Evolutionary conservation across 2,888 invertebrate species (phyloP), one percentile per base, ranked within the genome.

Genomic region (Noctua janthina): DNA sequence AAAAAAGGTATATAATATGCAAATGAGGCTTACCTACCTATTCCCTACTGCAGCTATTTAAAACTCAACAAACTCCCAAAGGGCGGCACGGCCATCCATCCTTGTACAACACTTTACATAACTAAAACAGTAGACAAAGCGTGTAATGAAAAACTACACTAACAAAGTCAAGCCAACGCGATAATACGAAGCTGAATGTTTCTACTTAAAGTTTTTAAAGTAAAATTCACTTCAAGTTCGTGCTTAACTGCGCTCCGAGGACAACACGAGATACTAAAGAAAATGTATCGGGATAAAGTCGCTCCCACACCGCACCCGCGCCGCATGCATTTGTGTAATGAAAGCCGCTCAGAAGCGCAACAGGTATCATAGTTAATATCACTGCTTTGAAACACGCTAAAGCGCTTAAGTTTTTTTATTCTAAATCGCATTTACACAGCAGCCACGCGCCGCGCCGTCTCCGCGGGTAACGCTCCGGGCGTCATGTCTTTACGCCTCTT

Each of bases 321-420:
- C 78, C 77, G 75, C 81, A 83, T 90, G 87, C 91, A 89, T 89
- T 89, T 86, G 74, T 83, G 79, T 89, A 90, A 90, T 91, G 88
- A 89, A 90, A 90, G 84, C 84, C 77, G 71, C 78, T 81, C 51
- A 77, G 74, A 80, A 56, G 69, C 86, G 91, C 92, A 92, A 92
- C 92, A 92, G 89, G 92, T 91, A 87, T 83, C 78, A 76, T 71
- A 74, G 78, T 74, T 88, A 83, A 87, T 85, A 88, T 86, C 80
- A 86, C 82, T 79, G 79, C 78, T 76, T 86, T 80, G 79, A 85
- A 87, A 85, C 81, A 64, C 56, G 67, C 70, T 89, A 74, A 87
- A 86, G 75, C 81, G 78, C 83, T 89, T 82, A 84, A 86, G 82
- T 86, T 87, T 88, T 75, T 86, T 81, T 81, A 76, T 81, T 81